Evolutionary conservation across 2,888 invertebrate species (phyloP).

Genomic region (Camptogramma bilineatum): DNA sequence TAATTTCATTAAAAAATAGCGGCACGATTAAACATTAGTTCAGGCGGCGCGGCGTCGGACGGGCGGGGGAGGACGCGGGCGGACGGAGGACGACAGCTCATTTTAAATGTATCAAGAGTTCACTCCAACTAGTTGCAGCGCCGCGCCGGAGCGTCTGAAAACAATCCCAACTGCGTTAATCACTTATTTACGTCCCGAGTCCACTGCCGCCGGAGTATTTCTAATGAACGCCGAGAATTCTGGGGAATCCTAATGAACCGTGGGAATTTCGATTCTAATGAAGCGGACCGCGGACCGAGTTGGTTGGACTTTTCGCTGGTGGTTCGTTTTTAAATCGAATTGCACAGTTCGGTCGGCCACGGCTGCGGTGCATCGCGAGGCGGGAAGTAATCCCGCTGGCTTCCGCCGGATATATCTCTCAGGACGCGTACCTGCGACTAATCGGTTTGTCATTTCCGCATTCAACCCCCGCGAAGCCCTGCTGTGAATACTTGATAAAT

Average conservation of each 20-base stretch:
- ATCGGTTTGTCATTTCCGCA: slow-evolving; percentile 82
- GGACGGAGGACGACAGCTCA: slow-evolving; percentile 56
- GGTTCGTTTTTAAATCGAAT: slow-evolving; percentile 67
- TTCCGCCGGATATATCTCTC: slow-evolving; percentile 81
- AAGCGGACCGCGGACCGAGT: slow-evolving; percentile 59
- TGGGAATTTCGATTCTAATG: slow-evolving; percentile 82
- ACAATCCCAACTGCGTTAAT: slow-evolving; percentile 84
- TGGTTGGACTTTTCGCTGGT: slow-evolving; percentile 57
- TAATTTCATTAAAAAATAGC: slow-evolving; percentile 70
- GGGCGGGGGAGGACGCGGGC: slow-evolving; percentile 17
- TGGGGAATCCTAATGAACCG: slow-evolving; percentile 80
- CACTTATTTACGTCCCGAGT: slow-evolving; percentile 82
- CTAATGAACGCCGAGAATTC: slow-evolving; percentile 81
- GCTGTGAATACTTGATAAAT: slow-evolving; percentile 70
- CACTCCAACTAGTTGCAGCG: slow-evolving; percentile 66
- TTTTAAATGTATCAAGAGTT: slow-evolving; percentile 81
- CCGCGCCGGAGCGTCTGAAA: slow-evolving; percentile 66
- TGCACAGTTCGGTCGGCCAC: slow-evolving; percentile 64
- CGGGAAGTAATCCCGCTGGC: slow-evolving; percentile 76
- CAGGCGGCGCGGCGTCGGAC: slow-evolving; percentile 34
- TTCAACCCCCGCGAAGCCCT: slow-evolving; percentile 68
- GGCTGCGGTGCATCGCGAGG: slow-evolving; percentile 68
- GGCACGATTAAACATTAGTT: slow-evolving; percentile 65
- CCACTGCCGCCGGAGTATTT: slow-evolving; percentile 76
- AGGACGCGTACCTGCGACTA: slow-evolving; percentile 75